Percentiles rank a stretch among this genome's conserved stretches.
These are phyloP conservation scores for Diachrysia chrysitis DNA, from an alignment of 2,888 invertebrate species.

Conservation along the genomic window DNA sequence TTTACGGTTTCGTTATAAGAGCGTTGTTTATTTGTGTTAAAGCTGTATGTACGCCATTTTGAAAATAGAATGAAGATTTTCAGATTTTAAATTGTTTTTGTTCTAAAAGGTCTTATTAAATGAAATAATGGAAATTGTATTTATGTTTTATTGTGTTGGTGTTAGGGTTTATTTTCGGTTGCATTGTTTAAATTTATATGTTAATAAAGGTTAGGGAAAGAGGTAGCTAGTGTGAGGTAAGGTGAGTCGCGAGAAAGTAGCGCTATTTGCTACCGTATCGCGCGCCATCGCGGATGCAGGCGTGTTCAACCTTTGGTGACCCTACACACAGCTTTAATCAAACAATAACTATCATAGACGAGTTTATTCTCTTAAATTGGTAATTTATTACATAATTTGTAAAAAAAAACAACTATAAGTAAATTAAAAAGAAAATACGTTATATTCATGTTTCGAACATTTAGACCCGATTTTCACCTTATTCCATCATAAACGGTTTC, in stretches of 20 bases:
- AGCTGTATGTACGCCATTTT: conserved; percentile 62
- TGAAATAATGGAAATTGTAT: conserved; percentile 13
- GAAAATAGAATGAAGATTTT: conserved; percentile 69
- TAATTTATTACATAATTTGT: too few relatives aligned
- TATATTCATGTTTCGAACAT: too few relatives aligned
- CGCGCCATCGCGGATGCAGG: conserved; percentile 82
- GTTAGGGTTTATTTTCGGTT: conserved; percentile 59
- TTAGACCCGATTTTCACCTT: too few relatives aligned
- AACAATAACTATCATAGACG: conserved; percentile 30
- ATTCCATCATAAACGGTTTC: too few relatives aligned
- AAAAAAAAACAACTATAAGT: too few relatives aligned
- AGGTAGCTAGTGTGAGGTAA: conserved; percentile 84
- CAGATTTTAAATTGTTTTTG: conserved; percentile 73
- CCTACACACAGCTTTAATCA: conserved; percentile 34
- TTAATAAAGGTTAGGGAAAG: conserved; percentile 46
- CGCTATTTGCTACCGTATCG: conserved; percentile 89
- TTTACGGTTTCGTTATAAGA: conserved; percentile 52
- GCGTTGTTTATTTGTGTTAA: conserved; percentile 49
- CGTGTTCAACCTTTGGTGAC: conserved; percentile 66
- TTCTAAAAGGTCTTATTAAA: conserved; percentile 60
- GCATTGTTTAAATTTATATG: conserved; percentile 41
- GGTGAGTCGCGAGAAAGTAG: conserved; percentile 86
- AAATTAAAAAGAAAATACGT: too few relatives aligned
- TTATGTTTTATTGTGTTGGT: conserved; percentile 13
- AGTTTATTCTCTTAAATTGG: conserved; percentile 7